A percentile compares a stretch with the other conserved stretches of the same genome.
phyloP scores from a whole-genome alignment of 2,888 invertebrate species.

The Hypolimnas misippus region DNA sequence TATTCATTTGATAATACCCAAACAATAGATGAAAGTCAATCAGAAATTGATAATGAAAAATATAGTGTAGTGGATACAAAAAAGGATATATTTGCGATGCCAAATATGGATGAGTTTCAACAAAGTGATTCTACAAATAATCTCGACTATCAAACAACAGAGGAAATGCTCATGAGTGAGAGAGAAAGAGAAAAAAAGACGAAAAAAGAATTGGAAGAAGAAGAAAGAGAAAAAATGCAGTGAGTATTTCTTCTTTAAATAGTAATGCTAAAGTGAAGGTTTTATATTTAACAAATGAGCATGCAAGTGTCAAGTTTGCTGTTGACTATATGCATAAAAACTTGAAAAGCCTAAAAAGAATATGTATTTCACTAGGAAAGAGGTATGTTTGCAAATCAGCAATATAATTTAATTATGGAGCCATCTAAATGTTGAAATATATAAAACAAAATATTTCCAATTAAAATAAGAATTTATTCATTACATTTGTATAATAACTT shows the following conservation, averaged over 20 bases:
- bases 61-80: constrained; percentile 50
- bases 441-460: too few species aligned
- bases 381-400: too few species aligned
- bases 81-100: constrained; percentile 52
- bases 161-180: constrained; percentile 76
- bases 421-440: too few species aligned
- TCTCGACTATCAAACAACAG: constrained; percentile 67
- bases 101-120: constrained; percentile 63
- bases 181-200: constrained; percentile 88
- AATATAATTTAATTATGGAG: too few species aligned
- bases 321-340: too few species aligned
- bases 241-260: constrained; percentile 72
- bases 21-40: constrained; percentile 51
- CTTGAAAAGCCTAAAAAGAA: too few species aligned
- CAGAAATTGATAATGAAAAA: constrained; percentile 50
- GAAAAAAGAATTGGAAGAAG: constrained; percentile 94
- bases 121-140: constrained; percentile 58
- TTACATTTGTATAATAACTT: neutral
- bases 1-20: constrained; percentile 67
- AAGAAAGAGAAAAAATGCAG: constrained; percentile 98
- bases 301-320: too few species aligned
- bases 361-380: too few species aligned
- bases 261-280: too few species aligned
- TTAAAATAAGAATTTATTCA: too few species aligned
- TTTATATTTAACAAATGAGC: too few species aligned